phyloP scores from a whole-genome alignment of 1,140 invertebrate species.

The Drosophila ercepeae region DNA sequence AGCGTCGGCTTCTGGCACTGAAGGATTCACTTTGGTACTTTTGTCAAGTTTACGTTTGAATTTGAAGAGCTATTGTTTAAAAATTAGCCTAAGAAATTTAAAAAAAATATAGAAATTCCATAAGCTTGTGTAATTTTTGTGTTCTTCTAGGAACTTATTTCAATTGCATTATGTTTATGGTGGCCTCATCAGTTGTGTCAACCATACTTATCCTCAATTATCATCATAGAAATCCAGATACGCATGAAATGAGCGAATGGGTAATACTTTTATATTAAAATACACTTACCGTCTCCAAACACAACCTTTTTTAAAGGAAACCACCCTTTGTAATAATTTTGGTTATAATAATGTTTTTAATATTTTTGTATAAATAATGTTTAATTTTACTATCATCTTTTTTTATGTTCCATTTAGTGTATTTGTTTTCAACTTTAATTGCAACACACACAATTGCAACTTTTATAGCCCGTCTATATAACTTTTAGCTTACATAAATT shows the following conservation, averaged over 20 bases:
- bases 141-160: slow-evolving; percentile 94
- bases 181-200: slow-evolving; percentile 98
- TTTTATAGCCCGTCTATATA: too few species aligned
- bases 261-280: slow-evolving; percentile 87
- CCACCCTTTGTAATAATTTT: too few species aligned
- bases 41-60: background rate
- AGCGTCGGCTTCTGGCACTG: background rate
- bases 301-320: too few species aligned
- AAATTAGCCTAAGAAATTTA: slow-evolving; percentile 11
- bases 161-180: slow-evolving; percentile 99
- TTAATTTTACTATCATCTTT: too few species aligned
- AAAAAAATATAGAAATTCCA: slow-evolving; percentile 46
- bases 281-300: slow-evolving; percentile 52
- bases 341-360: too few species aligned
- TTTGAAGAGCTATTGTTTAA: background rate
- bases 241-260: slow-evolving; percentile 99
- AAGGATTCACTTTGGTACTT: background rate
- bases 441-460: too few species aligned
- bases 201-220: slow-evolving; percentile 99
- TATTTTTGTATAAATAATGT: too few species aligned
- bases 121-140: slow-evolving; percentile 84
- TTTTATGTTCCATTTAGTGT: too few species aligned
- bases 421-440: too few species aligned
- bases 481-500: too few species aligned
- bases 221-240: slow-evolving; percentile 98